Base-by-base conservation (phyloP, 2,888 invertebrate genomes). In the Ormyrus rosae region DNA sequence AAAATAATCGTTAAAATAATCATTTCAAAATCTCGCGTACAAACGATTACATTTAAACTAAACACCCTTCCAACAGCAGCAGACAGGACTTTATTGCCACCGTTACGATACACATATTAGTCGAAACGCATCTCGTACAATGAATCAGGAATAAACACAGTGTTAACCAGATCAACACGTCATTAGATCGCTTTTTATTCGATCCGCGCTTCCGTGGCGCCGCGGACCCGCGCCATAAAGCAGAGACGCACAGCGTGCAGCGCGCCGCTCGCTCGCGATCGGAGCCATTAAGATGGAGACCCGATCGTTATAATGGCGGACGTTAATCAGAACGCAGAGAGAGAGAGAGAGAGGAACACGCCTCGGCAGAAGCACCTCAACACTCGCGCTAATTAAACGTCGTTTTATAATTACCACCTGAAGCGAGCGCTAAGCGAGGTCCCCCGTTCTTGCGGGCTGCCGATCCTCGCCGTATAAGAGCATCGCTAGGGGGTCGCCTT, bases 381-480 rank as follows among this genome's bases (percentile, higher is more conserved):
- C 68, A 68, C 60, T 68, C 61, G 55, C 55, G 55, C 69, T 70
- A 56, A 77, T 70, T 63, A 63, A 70, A 48, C 70, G 6, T 64
- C 63, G 34, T 65, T 64, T 70, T 77, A 70, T 64, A 77, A 77
- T 77, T 64, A 71, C 56, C 77, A 60, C 51, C 67, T 19, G 60
- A 67, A 60, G 75, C 67, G 67, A 19, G 48, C 55, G 11, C 9
- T 13, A 10, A 46, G n/a, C 9, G 50, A 5, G 6, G 65, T 34
- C 50, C 50, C 65, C 51, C 11, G 19, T 13, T 19, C 50, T 65
- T 50, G 0, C 58, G 2, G 19, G 34, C 9, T 58, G 11, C 11
- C 58, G 58, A 58, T 11, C n/a, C 34, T n/a, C 9, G 11, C 5
- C 13, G 11, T 6, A 58, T n/a, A 19, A 65, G 19, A n/a, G 34